Evolutionary conservation across 2,113 vertebrate species (phyloP).

Genomic region (Meles meles): DNA sequence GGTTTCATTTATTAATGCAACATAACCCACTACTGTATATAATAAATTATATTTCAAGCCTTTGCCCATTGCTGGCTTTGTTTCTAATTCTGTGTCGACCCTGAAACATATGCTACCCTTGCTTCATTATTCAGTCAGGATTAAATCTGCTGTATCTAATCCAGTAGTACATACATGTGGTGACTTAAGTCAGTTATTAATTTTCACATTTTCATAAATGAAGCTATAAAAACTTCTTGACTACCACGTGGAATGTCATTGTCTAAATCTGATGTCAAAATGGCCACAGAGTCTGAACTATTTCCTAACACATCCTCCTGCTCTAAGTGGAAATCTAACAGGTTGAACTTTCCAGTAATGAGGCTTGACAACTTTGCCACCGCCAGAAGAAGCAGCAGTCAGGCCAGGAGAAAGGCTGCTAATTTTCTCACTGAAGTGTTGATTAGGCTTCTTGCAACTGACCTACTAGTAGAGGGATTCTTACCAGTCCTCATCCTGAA

Average conservation of each 20-base stretch:
- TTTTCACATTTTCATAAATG: constrained; percentile 24
- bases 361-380: constrained; percentile 41
- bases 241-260: background rate
- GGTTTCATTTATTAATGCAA: background rate
- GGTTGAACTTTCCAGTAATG: constrained; percentile 52
- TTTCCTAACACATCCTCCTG: constrained; percentile 20
- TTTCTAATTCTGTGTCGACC: constrained; percentile 33
- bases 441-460: background rate
- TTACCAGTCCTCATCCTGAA: background rate
- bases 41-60: background rate
- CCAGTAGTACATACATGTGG: background rate
- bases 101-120: constrained; percentile 22
- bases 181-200: background rate
- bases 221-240: constrained; percentile 40
- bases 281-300: background rate
- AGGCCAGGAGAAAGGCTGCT: constrained; percentile 16
- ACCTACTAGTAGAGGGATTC: background rate
- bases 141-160: constrained; percentile 14
- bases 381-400: constrained; percentile 5
- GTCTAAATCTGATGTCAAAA: constrained; percentile 21
- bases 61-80: background rate
- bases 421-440: constrained; percentile 46
- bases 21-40: background rate
- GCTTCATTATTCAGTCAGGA: constrained; percentile 1
- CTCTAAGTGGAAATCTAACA: constrained; percentile 44